Evolutionary conservation across 2,797 vertebrate genomes (phyloP), one percentile per base, ranked within the genome.

Genomic region (Dromococcyx pavoninus): DNA sequence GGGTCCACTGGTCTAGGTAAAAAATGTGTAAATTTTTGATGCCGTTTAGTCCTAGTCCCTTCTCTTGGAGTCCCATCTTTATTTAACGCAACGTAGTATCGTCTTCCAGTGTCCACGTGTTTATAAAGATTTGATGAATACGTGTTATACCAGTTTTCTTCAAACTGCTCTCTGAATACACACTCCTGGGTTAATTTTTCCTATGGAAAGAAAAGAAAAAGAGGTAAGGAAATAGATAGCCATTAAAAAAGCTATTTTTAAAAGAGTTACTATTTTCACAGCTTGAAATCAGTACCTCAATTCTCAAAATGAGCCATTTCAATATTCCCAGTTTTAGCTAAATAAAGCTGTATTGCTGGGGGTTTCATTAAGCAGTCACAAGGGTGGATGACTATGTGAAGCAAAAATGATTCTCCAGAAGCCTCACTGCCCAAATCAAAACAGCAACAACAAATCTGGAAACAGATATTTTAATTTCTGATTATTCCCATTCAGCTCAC

Each of bases 81-180:
- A 98, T 99, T 99, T 94, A 99, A 98, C 1, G 99, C 99, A 23
- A 99, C 99, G 82, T 99, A 99, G 96, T 99, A 99, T 96, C 98
- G 98, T 57, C 99, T 97, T 92, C 99, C 99, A 97, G 98, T 98
- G 96, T 99, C 99, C 95, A 98, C 98, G 6, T 99, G 99, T 86
- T 99, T 98, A 95, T 99, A 99, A 53, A 99, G 98, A 97, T 99
- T 99, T 64, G 99, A 99, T 37, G 99, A 99, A 97, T 99, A 99
- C 6, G 99, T 99, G 96, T 99, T 99, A 98, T 99, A 99, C 99
- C 99, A 99, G 98, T 99, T 99, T 97, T 99, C 99, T 97, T 99
- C 99, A 97, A 99, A 99, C 95, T 99, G 99, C 97, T 99, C 99
- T 98, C 98, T 98, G 97, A 99, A 99, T 77, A 99, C 98, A 92